Evolutionary conservation across 2,888 invertebrate species (phyloP).

Genomic region (Helicoverpa assulta): DNA sequence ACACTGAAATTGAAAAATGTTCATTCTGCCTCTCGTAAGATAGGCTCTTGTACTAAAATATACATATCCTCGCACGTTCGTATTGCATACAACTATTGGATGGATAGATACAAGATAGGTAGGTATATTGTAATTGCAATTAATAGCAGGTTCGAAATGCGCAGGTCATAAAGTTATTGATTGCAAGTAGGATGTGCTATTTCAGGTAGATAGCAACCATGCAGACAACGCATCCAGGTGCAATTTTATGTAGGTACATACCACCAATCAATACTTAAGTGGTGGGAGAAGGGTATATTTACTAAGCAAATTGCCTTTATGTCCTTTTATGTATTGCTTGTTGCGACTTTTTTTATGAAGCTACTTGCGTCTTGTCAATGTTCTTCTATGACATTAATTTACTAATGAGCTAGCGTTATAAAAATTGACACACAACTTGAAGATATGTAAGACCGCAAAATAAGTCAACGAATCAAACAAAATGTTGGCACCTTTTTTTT

Average conservation of each 20-base stretch:
- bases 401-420: neutral
- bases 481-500: no score
- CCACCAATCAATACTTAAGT: conserved; percentile 1
- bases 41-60: no score
- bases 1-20: no score
- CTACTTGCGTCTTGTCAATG: neutral
- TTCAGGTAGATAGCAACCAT: neutral
- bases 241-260: neutral
- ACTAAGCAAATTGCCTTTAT: neutral
- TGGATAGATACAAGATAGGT: neutral
- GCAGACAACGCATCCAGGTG: conserved; percentile 1
- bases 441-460: no score
- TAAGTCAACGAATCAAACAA: no score
- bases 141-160: neutral
- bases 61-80: no score
- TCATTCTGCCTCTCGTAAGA: no score
- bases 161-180: conserved; percentile 6
- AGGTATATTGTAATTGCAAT: neutral
- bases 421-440: no score
- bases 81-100: neutral
- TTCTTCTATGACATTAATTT: neutral
- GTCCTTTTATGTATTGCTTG: neutral
- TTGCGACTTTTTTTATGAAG: neutral
- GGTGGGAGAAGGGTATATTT: neutral
- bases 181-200: neutral